Conservation (phyloP, 2,113 vertebrate species). For the Leucosticte australis region DNA sequence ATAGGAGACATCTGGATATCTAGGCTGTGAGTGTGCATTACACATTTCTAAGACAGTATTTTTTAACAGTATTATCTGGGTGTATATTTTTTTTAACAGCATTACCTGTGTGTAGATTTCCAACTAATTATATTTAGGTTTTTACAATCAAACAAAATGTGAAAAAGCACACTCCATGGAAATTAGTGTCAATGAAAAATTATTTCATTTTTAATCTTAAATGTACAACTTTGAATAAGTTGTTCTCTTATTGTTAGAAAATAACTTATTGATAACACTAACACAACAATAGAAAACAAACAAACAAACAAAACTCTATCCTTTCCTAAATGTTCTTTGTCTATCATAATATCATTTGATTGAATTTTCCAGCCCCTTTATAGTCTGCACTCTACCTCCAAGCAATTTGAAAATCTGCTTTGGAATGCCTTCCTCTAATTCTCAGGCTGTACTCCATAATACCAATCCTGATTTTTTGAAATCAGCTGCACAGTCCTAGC, state of each 20-base stretch:
- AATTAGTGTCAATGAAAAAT: not conserved
- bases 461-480: not conserved
- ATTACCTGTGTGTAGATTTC: not conserved
- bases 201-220: not conserved
- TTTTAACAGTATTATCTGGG: not conserved
- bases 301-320: not conserved
- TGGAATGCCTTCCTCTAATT: not conserved
- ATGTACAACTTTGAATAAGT: not conserved
- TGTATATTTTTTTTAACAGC: not conserved
- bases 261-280: not conserved
- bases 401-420: not conserved
- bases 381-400: not conserved
- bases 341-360: not conserved
- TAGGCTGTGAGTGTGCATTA: not conserved
- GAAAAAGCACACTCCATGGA: not conserved
- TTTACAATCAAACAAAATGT: not conserved
- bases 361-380: not conserved
- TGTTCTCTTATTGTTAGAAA: not conserved
- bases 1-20: not conserved
- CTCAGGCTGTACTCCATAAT: not conserved
- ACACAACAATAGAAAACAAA: not conserved
- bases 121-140: not conserved
- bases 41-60: not conserved
- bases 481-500: not conserved
- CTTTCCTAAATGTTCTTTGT: not conserved